Conservation (phyloP, 2,797 vertebrate genomes). For the Pseudotriccus pelzelni region DNA sequence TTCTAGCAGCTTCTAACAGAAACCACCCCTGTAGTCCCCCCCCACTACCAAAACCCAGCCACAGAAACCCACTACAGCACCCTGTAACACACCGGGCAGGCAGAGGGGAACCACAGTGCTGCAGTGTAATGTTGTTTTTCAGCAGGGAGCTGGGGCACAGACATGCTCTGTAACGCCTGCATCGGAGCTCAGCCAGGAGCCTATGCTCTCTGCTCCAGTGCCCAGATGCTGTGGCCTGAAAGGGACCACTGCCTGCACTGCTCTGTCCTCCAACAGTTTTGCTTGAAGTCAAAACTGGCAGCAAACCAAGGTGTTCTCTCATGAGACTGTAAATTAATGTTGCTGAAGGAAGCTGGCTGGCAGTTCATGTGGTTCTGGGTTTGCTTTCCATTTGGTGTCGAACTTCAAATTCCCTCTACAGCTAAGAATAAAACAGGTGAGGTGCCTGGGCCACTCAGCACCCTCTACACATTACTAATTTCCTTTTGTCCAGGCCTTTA, state of each 20-base stretch:
- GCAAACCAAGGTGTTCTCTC: conserved; percentile 50
- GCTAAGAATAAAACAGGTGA: conserved; percentile 61
- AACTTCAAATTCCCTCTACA: conserved; percentile 41
- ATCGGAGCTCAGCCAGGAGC: not conserved
- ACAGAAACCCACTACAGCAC: not conserved
- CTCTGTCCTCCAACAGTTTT: not conserved
- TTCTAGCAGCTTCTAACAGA: no score
- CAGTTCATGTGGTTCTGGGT: conserved; percentile 12
- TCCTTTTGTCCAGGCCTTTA: conserved; percentile 26
- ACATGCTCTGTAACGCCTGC: not conserved
- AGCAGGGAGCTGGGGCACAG: not conserved
- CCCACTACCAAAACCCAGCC: no score
- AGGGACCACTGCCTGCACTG: not conserved
- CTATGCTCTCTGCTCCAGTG: not conserved
- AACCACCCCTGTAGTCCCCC: no score
- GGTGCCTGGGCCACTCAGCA: conserved; percentile 45
- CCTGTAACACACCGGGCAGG: accelerated
- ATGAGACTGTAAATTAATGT: conserved; percentile 56
- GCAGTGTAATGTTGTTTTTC: not conserved
- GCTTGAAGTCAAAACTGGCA: conserved; percentile 47
- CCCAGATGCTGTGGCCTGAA: not conserved
- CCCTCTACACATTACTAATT: conserved; percentile 42
- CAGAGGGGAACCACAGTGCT: not conserved
- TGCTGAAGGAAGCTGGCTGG: conserved; percentile 52
- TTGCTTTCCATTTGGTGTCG: conserved; percentile 52